phyloP scores from a whole-genome alignment of 2,113 vertebrate genomes.

The Lepus americanus region DNA sequence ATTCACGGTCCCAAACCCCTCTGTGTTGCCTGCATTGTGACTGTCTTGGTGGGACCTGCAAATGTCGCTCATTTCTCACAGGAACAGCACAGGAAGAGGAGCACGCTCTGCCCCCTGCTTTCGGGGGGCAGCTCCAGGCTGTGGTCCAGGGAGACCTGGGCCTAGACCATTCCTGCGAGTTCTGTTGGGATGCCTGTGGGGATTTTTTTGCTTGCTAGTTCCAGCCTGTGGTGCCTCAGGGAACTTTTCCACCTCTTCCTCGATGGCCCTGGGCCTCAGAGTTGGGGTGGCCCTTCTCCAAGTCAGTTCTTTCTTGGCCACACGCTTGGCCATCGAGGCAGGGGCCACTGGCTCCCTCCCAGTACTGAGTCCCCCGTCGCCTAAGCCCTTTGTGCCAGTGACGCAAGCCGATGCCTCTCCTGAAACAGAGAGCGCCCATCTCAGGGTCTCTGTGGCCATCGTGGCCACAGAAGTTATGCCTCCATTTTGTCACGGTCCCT shows the following conservation, averaged over 20 bases:
- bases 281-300: accelerated
- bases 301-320: neutral
- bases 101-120: neutral
- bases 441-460: too few species aligned
- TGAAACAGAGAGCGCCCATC: too few species aligned
- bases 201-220: too few species aligned
- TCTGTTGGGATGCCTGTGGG: neutral
- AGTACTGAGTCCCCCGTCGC: neutral
- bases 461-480: too few species aligned
- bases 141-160: accelerated
- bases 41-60: neutral
- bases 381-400: neutral
- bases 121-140: neutral
- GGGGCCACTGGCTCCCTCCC: too few species aligned
- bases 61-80: accelerated
- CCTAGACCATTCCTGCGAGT: too few species aligned
- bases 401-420: neutral
- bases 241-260: neutral
- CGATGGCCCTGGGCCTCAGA: neutral
- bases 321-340: too few species aligned
- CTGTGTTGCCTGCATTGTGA: neutral
- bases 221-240: neutral
- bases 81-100: neutral
- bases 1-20: too few species aligned
- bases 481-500: neutral